Base-by-base conservation (phyloP, 1,140 invertebrate species). In the Caenorhabditis briggsae region DNA sequence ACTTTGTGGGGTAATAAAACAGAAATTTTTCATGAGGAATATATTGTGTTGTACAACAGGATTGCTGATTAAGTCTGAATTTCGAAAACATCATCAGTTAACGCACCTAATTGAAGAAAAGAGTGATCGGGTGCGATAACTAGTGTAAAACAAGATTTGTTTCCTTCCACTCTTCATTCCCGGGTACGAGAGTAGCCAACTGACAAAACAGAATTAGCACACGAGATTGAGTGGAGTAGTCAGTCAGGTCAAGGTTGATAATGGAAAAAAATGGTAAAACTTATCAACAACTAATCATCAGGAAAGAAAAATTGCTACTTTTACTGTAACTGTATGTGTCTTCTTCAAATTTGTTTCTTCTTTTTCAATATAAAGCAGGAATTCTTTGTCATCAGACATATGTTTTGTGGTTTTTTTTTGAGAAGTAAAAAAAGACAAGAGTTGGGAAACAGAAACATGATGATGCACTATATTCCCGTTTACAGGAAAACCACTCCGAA, bases 111-210 rank as follows among this genome's bases (percentile, higher is more conserved):
- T 78, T 78, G 70, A 78, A 12, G 46, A 50, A 53, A 50, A 78
- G 70, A 78, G n/a, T 53, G 70, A 78, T 78, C 43, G 70, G 43
- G 43, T 78, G 70, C 70, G 70, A 78, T 78, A 78, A 78, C 70
- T 78, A 53, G 70, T 78, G 70, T 78, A 78, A 78, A 78, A 78
- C 70, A 78, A 78, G 70, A 78, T 50, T 78, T 50, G 64, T 50
- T 78, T 78, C 70, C 46, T 12, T 41, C 46, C 20, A 48, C n/a
- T 33, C 33, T 50, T 50, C 70, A 78, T 14, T 33, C 70, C 46
- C 18, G 59, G 59, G 56, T 16, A 65, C 14, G 18, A 12, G 33
- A n/a, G 25, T 46, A 78, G 46, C 70, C 70, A 78, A 78, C 70
- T 78, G 70, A 78, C 70, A 50, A 50, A 50, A 50, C 20, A 78